Evolutionary conservation across 2,113 vertebrate genomes (phyloP).

Genomic region (Chiloscyllium plagiosum): DNA sequence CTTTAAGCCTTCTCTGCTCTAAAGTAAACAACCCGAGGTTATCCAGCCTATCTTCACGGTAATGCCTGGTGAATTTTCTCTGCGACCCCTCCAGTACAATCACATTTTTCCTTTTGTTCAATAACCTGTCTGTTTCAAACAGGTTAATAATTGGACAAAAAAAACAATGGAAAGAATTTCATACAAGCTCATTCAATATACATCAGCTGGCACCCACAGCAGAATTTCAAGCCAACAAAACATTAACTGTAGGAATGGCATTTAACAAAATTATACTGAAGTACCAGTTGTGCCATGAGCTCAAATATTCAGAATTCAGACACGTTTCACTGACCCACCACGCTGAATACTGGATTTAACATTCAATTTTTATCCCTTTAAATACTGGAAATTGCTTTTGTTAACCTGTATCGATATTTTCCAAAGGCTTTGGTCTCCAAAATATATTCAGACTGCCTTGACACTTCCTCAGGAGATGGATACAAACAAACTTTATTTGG

Average conservation of each 20-base stretch:
- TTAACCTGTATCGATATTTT: background rate
- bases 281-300: background rate
- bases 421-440: background rate
- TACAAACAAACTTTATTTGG: conserved; percentile 44
- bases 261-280: background rate
- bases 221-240: background rate
- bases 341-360: background rate
- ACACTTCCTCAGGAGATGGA: background rate
- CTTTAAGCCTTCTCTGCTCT: no score
- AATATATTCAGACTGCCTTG: background rate
- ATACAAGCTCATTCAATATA: background rate
- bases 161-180: background rate
- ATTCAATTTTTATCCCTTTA: background rate
- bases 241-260: background rate
- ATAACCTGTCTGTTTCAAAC: background rate
- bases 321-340: background rate
- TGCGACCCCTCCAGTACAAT: no score
- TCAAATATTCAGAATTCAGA: background rate
- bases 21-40: no score
- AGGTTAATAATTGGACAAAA: background rate
- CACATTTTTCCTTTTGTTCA: no score
- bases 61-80: no score
- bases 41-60: no score
- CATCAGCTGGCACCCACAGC: background rate
- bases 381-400: background rate